Evolutionary conservation across 2,113 vertebrate genomes (phyloP).

Genomic region (Aegithalos caudatus): DNA sequence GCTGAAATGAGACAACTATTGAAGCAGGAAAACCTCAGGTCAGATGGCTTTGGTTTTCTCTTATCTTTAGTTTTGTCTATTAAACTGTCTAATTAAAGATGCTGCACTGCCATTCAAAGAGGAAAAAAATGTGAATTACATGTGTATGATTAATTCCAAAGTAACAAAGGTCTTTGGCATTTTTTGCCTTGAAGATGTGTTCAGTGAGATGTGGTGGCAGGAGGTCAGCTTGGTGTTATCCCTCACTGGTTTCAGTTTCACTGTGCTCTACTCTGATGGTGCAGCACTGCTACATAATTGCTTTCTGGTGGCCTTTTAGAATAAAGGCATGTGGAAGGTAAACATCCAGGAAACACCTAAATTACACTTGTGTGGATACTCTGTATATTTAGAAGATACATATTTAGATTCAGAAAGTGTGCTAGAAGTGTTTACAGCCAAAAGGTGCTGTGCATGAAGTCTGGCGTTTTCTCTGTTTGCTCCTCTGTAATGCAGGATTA

Average conservation of each 20-base stretch:
- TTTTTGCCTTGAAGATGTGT: not conserved
- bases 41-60: not conserved
- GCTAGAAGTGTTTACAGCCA: not conserved
- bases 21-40: not conserved
- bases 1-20: not conserved
- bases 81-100: not conserved
- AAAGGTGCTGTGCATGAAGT: fast-evolving
- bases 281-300: not conserved
- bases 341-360: not conserved
- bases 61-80: not conserved
- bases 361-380: not conserved
- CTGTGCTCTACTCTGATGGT: not conserved
- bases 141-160: not conserved
- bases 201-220: not conserved
- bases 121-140: not conserved
- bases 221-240: not conserved
- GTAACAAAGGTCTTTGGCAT: not conserved
- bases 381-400: not conserved
- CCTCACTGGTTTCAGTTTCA: not conserved
- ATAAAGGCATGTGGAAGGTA: not conserved
- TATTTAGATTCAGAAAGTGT: not conserved
- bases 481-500: not conserved
- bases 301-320: not conserved
- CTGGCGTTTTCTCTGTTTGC: not conserved
- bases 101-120: not conserved